Conservation (phyloP, 2,888 invertebrate genomes). For the Parnassius mnemosyne region DNA sequence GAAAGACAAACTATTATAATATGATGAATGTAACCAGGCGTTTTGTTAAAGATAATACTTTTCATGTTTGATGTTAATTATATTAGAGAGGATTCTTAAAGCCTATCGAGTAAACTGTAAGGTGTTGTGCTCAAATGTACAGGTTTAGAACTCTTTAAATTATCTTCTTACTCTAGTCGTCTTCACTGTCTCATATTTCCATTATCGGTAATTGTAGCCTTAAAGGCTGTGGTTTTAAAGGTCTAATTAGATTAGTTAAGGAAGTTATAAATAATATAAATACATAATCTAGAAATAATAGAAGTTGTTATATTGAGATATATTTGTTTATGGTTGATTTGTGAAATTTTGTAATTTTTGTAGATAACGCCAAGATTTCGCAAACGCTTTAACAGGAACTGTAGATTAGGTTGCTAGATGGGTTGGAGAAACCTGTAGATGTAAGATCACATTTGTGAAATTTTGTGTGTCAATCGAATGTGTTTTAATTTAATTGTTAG, state of each 20-base stretch:
- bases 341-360: constrained; percentile 19
- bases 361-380: constrained; percentile 11
- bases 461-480: constrained; percentile 1
- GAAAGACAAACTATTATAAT: constrained; percentile 1
- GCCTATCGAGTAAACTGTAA: constrained; percentile 19
- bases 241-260: constrained; percentile 38
- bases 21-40: neutral
- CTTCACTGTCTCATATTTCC: constrained; percentile 49
- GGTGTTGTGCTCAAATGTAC: constrained; percentile 68
- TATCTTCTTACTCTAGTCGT: constrained; percentile 47
- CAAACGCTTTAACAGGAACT: constrained; percentile 11
- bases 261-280: constrained; percentile 28
- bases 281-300: constrained; percentile 27
- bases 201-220: constrained; percentile 51
- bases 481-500: neutral
- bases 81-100: neutral
- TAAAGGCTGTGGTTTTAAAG: constrained; percentile 65
- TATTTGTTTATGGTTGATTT: constrained; percentile 24
- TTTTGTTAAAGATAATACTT: constrained; percentile 13
- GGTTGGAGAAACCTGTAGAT: neutral
- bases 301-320: constrained; percentile 22
- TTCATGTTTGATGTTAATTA: constrained; percentile 3
- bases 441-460: neutral
- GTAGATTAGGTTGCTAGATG: neutral
- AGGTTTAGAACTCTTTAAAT: constrained; percentile 50